Percentiles rank a stretch among this genome's conserved stretches.
Conservation (phyloP, 2,888 invertebrate species). For the Acheta domesticus region DNA sequence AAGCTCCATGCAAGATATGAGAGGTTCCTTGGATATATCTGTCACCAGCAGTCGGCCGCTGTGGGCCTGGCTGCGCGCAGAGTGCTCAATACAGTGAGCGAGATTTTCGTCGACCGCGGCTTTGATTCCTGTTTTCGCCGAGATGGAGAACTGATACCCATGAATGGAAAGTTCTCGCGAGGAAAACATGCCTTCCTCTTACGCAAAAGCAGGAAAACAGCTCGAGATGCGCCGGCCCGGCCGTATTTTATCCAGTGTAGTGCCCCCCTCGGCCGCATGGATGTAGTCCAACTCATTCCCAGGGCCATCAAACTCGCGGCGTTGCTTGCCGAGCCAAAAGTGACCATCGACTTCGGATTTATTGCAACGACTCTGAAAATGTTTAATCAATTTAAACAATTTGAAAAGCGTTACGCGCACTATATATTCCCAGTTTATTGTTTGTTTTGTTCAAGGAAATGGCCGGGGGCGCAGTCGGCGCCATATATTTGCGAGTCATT, state of each 20-base stretch:
- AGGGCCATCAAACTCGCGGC: not conserved
- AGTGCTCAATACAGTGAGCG: not conserved
- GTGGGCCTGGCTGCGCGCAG: too few relatives aligned
- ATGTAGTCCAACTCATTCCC: slow-evolving; percentile 9
- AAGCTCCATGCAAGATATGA: too few relatives aligned
- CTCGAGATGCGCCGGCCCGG: not conserved
- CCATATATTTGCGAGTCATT: too few relatives aligned
- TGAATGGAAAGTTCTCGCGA: slow-evolving; percentile 9
- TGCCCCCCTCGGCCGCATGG: not conserved
- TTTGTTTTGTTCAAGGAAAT: slow-evolving; percentile 9
- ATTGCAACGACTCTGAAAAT: slow-evolving; percentile 2
- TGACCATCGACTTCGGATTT: slow-evolving; percentile 18
- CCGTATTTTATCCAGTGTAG: not conserved
- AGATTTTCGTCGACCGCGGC: not conserved
- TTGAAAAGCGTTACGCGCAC: slow-evolving; percentile 18
- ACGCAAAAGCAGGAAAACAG: slow-evolving; percentile 9
- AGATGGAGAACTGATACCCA: slow-evolving; percentile 2
- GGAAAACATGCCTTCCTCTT: slow-evolving; percentile 9
- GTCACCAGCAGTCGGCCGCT: too few relatives aligned
- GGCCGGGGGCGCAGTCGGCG: not conserved
- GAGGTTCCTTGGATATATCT: too few relatives aligned
- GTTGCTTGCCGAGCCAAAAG: not conserved
- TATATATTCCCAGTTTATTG: not conserved
- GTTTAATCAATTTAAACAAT: slow-evolving; percentile 10
- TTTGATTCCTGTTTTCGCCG: not conserved